Percentiles rank a stretch among this genome's conserved stretches.
phyloP scores from a whole-genome alignment of 2,888 invertebrate genomes.

The Tolmerus cingulatus region DNA sequence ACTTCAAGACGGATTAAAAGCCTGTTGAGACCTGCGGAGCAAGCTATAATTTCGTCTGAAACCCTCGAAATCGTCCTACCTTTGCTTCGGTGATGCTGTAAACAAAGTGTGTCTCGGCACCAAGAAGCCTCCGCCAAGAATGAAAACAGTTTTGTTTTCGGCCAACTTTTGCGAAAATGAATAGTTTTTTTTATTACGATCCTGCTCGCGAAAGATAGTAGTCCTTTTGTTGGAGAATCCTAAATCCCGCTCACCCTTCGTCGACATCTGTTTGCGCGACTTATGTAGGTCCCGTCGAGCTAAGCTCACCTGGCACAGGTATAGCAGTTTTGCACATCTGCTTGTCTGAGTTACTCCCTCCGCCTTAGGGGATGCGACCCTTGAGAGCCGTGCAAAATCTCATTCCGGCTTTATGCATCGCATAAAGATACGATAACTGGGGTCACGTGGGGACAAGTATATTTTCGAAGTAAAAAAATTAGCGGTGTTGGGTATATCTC shows the following conservation, averaged over 20 bases:
- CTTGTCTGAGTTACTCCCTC: neutral
- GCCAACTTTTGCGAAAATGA: neutral
- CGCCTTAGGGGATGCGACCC: neutral
- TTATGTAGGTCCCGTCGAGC: neutral
- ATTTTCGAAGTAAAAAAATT: neutral
- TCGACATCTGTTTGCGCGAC: neutral
- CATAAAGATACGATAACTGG: neutral
- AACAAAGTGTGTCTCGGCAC: slow-evolving; percentile 4
- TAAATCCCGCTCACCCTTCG: neutral
- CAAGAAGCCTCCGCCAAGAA: neutral
- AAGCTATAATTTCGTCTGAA: slow-evolving; percentile 7
- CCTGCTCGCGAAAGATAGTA: neutral
- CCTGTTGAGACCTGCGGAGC: neutral
- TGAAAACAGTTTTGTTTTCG: neutral
- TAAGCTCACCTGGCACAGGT: neutral
- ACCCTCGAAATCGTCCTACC: neutral
- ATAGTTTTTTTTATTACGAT: neutral
- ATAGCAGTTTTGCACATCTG: neutral
- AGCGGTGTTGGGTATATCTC: neutral
- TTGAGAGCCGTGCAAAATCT: neutral
- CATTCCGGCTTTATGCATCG: neutral
- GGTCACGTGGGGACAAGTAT: neutral
- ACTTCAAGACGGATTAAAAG: slow-evolving; percentile 7
- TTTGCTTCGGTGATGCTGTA: neutral
- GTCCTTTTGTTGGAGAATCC: neutral